A percentile compares a stretch with the other conserved stretches of the same genome.
phyloP scores from a whole-genome alignment of 2,113 vertebrate genomes.

The Coreoperca whiteheadi region DNA sequence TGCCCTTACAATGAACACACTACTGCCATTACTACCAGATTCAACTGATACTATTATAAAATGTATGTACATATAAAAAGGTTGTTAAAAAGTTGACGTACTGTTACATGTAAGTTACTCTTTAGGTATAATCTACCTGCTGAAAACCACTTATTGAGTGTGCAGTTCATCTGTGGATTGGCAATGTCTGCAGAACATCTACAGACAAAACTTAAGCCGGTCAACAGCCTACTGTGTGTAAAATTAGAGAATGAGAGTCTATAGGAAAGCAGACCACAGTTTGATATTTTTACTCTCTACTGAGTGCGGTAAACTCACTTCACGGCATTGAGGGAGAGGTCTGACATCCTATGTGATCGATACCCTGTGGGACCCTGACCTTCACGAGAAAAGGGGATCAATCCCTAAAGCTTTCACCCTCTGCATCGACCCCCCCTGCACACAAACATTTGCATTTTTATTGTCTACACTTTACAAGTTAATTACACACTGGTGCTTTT shows the following conservation, averaged over 20 bases:
- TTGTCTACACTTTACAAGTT: constrained; percentile 68
- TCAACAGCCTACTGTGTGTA: neutral
- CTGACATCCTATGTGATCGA: constrained; percentile 49
- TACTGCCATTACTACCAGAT: too few relatives aligned
- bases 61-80: too few relatives aligned
- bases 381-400: constrained; percentile 52
- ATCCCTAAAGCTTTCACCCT: constrained; percentile 46
- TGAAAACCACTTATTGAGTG: neutral
- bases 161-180: neutral
- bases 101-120: too few relatives aligned
- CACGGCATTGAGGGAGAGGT: constrained; percentile 1
- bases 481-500: constrained; percentile 56
- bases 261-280: neutral
- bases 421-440: constrained; percentile 19
- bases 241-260: neutral
- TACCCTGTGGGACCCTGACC: constrained; percentile 60
- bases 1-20: too few relatives aligned
- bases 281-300: neutral
- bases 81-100: too few relatives aligned
- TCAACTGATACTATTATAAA: too few relatives aligned
- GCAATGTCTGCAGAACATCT: neutral
- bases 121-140: too few relatives aligned
- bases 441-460: constrained; percentile 71
- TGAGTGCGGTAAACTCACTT: constrained; percentile 26
- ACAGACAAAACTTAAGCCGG: neutral